Conservation (phyloP, 2,888 invertebrate species). For the Chaetogeoica ovagalla region DNA sequence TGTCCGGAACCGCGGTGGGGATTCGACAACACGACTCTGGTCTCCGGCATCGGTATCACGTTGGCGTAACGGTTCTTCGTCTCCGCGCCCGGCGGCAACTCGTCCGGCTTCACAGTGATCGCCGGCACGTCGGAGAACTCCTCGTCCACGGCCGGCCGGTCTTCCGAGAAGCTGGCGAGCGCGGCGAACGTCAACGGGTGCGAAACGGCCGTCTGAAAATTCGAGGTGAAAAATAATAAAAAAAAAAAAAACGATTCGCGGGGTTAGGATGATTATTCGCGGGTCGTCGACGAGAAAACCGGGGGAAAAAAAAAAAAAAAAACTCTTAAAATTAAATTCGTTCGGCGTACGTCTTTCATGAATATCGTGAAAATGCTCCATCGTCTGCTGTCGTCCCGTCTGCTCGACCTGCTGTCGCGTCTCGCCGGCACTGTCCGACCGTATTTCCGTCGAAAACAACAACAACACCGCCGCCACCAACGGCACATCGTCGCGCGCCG, state of each 20-base stretch:
- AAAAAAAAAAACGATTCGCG: no score
- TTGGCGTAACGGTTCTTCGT: slow-evolving; percentile 92
- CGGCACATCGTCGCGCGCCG: no score
- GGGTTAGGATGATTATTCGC: no score
- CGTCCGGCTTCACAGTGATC: slow-evolving; percentile 75
- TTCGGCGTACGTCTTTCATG: slow-evolving; percentile 35
- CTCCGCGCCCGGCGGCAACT: slow-evolving; percentile 84
- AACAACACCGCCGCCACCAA: no score
- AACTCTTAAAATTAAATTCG: no score
- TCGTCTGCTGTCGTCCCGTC: slow-evolving; percentile 35
- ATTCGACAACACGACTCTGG: slow-evolving; percentile 74
- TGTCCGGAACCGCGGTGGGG: slow-evolving; percentile 58
- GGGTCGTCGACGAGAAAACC: no score
- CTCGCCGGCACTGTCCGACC: slow-evolving; percentile 37
- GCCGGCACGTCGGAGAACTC: slow-evolving; percentile 84
- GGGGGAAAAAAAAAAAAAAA: no score
- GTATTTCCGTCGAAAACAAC: slow-evolving; percentile 42
- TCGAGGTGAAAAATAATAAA: no score
- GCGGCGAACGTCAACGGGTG: slow-evolving; percentile 79
- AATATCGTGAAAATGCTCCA: slow-evolving; percentile 47
- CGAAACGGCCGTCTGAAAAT: slow-evolving; percentile 66
- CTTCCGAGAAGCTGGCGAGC: slow-evolving; percentile 72
- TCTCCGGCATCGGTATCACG: slow-evolving; percentile 91
- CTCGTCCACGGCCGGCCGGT: slow-evolving; percentile 72
- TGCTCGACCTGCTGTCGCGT: slow-evolving; percentile 33